Conservation (phyloP, 1,140 invertebrate species). For the Anadara kagoshimensis region DNA sequence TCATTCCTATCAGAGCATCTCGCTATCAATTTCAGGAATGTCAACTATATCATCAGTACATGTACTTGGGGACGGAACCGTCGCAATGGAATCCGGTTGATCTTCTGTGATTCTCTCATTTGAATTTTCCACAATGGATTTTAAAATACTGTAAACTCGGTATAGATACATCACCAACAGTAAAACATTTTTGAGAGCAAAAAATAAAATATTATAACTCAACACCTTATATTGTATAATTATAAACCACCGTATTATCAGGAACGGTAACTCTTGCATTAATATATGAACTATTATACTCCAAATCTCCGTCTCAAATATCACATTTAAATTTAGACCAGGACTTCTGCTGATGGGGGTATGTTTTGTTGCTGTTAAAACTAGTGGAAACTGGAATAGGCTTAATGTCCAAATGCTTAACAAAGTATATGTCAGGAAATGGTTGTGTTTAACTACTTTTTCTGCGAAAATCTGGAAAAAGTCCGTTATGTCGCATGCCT, state of each 20-base stretch:
- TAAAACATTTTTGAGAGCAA: not conserved
- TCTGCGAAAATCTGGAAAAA: constrained; percentile 89
- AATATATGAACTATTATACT: not conserved
- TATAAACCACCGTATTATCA: not conserved
- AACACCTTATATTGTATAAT: not conserved
- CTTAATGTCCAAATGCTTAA: constrained; percentile 22
- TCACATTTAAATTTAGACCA: not conserved
- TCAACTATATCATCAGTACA: too few relatives aligned
- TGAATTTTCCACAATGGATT: not conserved
- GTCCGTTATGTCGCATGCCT: constrained; percentile 93
- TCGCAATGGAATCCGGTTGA: too few relatives aligned
- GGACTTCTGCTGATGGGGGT: not conserved
- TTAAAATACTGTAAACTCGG: not conserved
- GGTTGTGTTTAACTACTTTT: constrained; percentile 22
- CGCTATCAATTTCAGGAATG: too few relatives aligned
- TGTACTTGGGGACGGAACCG: too few relatives aligned
- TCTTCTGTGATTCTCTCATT: not conserved
- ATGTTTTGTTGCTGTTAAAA: constrained; percentile 16
- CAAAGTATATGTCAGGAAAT: constrained; percentile 12
- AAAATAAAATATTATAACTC: not conserved
- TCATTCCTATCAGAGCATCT: too few relatives aligned
- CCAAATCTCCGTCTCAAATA: not conserved
- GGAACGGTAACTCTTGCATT: not conserved
- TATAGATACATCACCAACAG: not conserved
- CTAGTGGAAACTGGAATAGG: constrained; percentile 16